Evolutionary conservation across 2,888 invertebrate species (phyloP), one percentile per base, ranked within the genome.

Genomic region (Eulithis prunata): DNA sequence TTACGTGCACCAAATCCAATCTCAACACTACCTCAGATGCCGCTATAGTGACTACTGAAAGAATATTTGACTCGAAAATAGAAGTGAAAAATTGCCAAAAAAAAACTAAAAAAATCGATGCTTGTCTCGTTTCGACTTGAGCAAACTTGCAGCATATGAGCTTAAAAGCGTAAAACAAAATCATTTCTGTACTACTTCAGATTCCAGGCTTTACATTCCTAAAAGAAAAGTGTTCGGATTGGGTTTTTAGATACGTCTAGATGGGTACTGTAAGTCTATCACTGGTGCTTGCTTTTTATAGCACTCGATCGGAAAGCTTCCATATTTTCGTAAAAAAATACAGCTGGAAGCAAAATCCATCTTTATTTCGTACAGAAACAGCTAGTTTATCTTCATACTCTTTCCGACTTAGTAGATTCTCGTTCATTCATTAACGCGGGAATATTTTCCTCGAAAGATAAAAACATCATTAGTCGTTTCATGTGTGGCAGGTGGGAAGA

Each of bases 391-490:
- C 72, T 72, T 70, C 69, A 68, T 71, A 66, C 69, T 47, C 47
- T 71, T 76, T 70, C 71, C 64, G 62, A 61, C 57, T 51, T 58
- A 57, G 60, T 57, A 56, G 62, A 71, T 64, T 56, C 57, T 38
- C 58, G 64, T 65, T 65, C 62, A 71, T 72, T 76, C 65, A 74
- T 75, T 72, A 72, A 66, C 64, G 64, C 60, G 36, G 67, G 55
- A 71, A 66, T 57, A 51, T 68, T 70, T 64, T 67, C 67, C 60
- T 49, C 32, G 52, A 54, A 13, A 57, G 45, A 60, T 61, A 55
- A 69, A 71, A 74, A 77, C 69, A 70, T 73, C 62, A 72, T 75
- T 72, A 70, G 69, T 64, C 64, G 67, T 64, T 67, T 69, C 60
- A 64, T 53, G 45, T 53, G 49, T 64, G 32, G 61, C 43, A 67